Evolutionary conservation across 2,888 invertebrate species (phyloP).

Genomic region (Andrena hattorfiana): DNA sequence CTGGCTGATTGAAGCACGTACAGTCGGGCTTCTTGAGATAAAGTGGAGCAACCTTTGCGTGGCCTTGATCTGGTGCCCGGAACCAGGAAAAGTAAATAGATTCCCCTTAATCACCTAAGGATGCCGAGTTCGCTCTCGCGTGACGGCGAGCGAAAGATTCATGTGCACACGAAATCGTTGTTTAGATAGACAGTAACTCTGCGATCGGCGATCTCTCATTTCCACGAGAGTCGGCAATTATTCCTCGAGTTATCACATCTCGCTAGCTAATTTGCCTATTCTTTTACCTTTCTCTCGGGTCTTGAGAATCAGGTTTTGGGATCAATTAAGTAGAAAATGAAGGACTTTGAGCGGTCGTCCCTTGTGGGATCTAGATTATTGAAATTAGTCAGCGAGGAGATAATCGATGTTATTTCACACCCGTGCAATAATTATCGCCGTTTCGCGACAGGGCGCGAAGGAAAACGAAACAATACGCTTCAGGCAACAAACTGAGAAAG

Average conservation of each 20-base stretch:
- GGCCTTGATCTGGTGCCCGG: slow-evolving; percentile 67
- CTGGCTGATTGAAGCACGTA: slow-evolving; percentile 10
- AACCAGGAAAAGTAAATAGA: slow-evolving; percentile 71
- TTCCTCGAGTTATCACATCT: background rate
- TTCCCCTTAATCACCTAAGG: slow-evolving; percentile 21
- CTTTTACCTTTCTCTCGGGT: background rate
- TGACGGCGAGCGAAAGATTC: slow-evolving; percentile 30
- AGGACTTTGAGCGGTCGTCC: too few relatives aligned
- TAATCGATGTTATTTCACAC: background rate
- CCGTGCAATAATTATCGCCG: background rate
- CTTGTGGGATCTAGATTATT: too few relatives aligned
- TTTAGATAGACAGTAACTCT: background rate
- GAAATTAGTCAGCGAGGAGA: too few relatives aligned
- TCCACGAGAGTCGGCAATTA: background rate
- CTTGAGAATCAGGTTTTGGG: slow-evolving; percentile 24
- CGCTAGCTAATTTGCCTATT: slow-evolving; percentile 1
- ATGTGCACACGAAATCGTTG: slow-evolving; percentile 1
- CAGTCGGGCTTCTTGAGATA: slow-evolving; percentile 26
- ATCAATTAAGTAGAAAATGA: background rate
- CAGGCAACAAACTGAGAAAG: background rate
- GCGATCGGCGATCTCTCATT: background rate
- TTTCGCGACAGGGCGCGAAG: background rate
- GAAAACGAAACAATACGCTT: slow-evolving; percentile 1
- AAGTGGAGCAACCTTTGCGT: slow-evolving; percentile 71
- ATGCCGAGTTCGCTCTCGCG: slow-evolving; percentile 64